These are phyloP conservation scores for Pemphigus obesinymphae DNA, from an alignment of 1,140 invertebrate species.

Conservation along the genomic window DNA sequence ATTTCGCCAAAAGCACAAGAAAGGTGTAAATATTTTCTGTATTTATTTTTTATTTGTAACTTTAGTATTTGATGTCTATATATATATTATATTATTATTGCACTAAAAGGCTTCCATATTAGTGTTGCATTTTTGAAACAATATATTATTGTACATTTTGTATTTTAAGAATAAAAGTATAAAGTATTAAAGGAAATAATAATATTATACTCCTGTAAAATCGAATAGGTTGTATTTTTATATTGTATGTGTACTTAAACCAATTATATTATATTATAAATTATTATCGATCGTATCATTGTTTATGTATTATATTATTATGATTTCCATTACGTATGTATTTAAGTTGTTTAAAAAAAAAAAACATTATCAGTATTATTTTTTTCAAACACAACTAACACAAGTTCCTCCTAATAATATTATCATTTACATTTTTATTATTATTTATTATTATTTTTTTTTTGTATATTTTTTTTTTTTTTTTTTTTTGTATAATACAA, in stretches of 20 bases:
- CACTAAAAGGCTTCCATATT: slow-evolving; percentile 14
- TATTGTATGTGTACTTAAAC: slow-evolving; percentile 11
- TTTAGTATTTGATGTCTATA: background rate
- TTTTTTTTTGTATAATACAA: too few relatives aligned
- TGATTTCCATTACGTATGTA: background rate
- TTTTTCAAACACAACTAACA: slow-evolving; percentile 14
- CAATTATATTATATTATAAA: background rate
- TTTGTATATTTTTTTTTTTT: too few relatives aligned
- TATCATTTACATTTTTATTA: too few relatives aligned
- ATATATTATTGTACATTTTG: background rate
- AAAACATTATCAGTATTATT: slow-evolving; percentile 12
- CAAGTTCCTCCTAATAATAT: too few relatives aligned
- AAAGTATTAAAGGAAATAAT: background rate
- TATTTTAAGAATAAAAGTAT: slow-evolving; percentile 7
- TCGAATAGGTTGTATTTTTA: slow-evolving; percentile 34
- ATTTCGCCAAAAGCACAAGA: background rate
- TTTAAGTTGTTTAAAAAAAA: background rate
- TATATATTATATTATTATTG: slow-evolving; percentile 15
- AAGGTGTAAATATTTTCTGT: background rate
- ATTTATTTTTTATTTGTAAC: background rate
- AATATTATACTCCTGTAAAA: background rate
- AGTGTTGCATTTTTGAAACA: background rate
- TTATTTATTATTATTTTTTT: too few relatives aligned
- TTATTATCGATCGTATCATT: background rate
- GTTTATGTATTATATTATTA: background rate